These are phyloP conservation scores for Oreonectes daqikongensis DNA, from an alignment of 2,797 vertebrate genomes.

Conservation along the genomic window DNA sequence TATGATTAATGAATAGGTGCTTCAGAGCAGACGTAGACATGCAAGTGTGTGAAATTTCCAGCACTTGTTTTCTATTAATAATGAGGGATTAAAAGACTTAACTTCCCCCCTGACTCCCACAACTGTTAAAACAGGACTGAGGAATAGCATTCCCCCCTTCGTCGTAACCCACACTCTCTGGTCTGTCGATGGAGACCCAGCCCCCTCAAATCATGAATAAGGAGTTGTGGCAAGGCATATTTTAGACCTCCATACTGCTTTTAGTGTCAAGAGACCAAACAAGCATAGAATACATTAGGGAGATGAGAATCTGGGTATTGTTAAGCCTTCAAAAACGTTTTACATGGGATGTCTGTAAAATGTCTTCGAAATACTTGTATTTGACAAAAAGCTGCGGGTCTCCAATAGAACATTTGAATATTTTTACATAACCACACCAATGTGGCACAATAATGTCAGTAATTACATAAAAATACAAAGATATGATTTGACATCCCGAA, in stretches of 20 bases:
- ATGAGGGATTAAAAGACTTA: constrained; percentile 77
- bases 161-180: not conserved
- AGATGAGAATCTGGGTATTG: constrained; percentile 40
- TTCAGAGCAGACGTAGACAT: constrained; percentile 52
- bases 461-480: constrained; percentile 14
- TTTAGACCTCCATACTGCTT: constrained; percentile 66
- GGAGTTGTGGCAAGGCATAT: constrained; percentile 73
- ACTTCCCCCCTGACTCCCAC: constrained; percentile 68
- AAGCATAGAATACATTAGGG: constrained; percentile 50
- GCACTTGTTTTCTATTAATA: constrained; percentile 73
- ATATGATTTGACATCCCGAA: not conserved
- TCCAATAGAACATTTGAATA: constrained; percentile 26
- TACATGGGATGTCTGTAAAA: constrained; percentile 27
- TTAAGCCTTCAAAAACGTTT: constrained; percentile 35
- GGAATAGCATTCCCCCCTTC: constrained; percentile 56
- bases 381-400: not conserved
- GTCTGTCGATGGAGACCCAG: constrained; percentile 46
- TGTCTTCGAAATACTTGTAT: constrained; percentile 1
- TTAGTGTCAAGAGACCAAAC: constrained; percentile 52
- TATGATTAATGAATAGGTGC: constrained; percentile 26
- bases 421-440: constrained; percentile 29
- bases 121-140: constrained; percentile 78
- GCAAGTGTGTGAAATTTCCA: constrained; percentile 68
- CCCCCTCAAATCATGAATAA: constrained; percentile 65
- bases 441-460: constrained; percentile 20